Conservation (phyloP, 2,888 invertebrate genomes). For the Neoitamus cyanurus region DNA sequence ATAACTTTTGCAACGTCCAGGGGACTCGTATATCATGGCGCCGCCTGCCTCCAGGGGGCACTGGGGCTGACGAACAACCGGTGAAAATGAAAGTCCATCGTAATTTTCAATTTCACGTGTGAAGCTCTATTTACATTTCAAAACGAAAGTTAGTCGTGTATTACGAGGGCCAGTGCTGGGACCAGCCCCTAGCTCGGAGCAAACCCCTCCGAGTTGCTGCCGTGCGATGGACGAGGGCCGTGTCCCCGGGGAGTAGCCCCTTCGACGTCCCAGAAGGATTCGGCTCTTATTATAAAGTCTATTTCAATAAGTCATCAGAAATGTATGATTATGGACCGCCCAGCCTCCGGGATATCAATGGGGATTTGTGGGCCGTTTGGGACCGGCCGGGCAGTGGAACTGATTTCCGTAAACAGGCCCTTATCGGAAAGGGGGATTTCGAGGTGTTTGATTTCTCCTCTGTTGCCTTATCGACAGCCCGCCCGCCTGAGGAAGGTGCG, state of each 20-base stretch:
- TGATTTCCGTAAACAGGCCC: slow-evolving; percentile 17
- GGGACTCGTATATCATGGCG: neutral
- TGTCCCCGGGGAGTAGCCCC: slow-evolving; percentile 31
- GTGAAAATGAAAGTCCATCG: slow-evolving; percentile 40
- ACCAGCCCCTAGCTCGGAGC: neutral
- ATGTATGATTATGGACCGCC: slow-evolving; percentile 45
- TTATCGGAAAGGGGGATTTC: slow-evolving; percentile 9
- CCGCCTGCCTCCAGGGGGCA: neutral
- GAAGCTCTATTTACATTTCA: slow-evolving; percentile 45
- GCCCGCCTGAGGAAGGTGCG: neutral
- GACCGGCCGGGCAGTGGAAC: neutral
- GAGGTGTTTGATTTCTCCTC: slow-evolving; percentile 4
- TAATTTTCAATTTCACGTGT: slow-evolving; percentile 45
- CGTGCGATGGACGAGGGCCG: neutral
- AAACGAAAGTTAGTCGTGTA: slow-evolving; percentile 46
- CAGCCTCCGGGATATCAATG: slow-evolving; percentile 2
- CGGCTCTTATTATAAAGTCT: slow-evolving; percentile 42
- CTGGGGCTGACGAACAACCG: slow-evolving; percentile 3
- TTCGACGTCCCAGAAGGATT: slow-evolving; percentile 34
- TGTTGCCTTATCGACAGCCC: neutral
- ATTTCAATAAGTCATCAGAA: slow-evolving; percentile 46
- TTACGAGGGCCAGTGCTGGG: neutral
- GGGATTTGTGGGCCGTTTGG: slow-evolving; percentile 2
- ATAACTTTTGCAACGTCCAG: neutral
- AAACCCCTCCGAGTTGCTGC: neutral